Percentiles rank a stretch among this genome's conserved stretches.
phyloP scores from a whole-genome alignment of 2,888 invertebrate species.

The Ormyrus nitidulus region DNA sequence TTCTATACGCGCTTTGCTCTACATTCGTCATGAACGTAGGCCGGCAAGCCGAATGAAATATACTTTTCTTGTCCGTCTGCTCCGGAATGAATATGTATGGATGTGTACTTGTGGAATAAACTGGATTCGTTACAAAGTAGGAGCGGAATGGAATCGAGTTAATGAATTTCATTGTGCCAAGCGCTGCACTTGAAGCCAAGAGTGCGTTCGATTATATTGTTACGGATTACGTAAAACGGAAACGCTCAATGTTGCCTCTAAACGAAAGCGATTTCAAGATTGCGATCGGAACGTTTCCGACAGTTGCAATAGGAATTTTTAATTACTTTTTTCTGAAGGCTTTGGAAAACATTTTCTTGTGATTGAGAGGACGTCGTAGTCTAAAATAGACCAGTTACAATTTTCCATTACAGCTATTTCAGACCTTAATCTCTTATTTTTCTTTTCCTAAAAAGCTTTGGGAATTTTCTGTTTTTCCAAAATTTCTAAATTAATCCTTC shows the following conservation, averaged over 20 bases:
- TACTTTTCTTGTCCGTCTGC: neutral
- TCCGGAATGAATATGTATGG: constrained; percentile 27
- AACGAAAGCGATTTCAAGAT: constrained; percentile 36
- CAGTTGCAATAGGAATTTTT: constrained; percentile 3
- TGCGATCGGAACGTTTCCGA: constrained; percentile 21
- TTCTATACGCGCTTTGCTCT: no score
- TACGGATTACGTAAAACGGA: constrained; percentile 49
- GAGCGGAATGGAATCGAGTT: constrained; percentile 21
- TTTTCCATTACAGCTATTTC: no score
- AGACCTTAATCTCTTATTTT: no score
- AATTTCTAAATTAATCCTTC: no score
- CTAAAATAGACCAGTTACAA: no score
- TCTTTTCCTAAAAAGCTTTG: no score
- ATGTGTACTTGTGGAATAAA: neutral
- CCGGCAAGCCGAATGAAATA: neutral
- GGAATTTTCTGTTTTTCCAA: no score
- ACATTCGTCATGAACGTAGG: no score
- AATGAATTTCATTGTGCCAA: constrained; percentile 27
- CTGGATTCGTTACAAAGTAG: constrained; percentile 7
- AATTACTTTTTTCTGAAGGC: neutral
- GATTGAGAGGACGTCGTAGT: no score
- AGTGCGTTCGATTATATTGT: constrained; percentile 33
- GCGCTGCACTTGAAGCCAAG: constrained; percentile 5
- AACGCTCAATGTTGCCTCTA: constrained; percentile 39
- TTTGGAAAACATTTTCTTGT: no score